phyloP scores from a whole-genome alignment of 2,797 vertebrate species.

The Propithecus perrieri region DNA sequence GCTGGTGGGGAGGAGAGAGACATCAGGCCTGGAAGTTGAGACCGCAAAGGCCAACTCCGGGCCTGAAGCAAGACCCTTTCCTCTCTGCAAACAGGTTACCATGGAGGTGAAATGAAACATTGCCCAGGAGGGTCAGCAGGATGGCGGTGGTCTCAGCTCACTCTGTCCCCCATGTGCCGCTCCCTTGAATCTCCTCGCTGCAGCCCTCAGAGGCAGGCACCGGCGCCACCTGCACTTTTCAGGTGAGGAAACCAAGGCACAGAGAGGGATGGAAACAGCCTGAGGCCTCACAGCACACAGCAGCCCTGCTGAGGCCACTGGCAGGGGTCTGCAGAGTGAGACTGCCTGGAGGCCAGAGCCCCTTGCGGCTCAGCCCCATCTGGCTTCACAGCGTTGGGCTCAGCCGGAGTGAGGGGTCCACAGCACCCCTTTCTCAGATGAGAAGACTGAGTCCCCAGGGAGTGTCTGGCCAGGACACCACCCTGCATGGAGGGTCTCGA shows the following conservation, averaged over 20 bases:
- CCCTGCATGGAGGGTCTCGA: not conserved
- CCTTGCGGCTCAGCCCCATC: fast-evolving
- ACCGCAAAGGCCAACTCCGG: not conserved
- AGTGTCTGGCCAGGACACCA: not conserved
- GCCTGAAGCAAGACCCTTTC: not conserved
- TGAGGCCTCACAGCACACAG: not conserved
- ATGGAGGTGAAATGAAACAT: no score
- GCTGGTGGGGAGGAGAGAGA: not conserved
- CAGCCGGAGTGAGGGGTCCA: not conserved
- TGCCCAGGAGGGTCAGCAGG: not conserved
- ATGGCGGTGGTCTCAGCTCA: not conserved
- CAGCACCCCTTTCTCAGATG: not conserved
- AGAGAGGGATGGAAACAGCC: not conserved
- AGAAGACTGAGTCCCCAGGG: not conserved
- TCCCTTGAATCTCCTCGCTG: not conserved
- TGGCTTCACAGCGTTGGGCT: not conserved
- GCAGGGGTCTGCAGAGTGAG: not conserved
- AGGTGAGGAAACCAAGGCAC: not conserved
- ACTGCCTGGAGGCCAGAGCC: not conserved
- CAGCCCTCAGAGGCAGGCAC: not conserved
- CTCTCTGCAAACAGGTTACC: no score
- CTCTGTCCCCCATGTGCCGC: not conserved
- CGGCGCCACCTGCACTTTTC: not conserved
- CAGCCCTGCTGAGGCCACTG: not conserved
- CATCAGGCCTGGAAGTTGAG: not conserved